Evolutionary conservation across 2,888 invertebrate genomes (phyloP).

Genomic region (Macrosoma leucophasiata): DNA sequence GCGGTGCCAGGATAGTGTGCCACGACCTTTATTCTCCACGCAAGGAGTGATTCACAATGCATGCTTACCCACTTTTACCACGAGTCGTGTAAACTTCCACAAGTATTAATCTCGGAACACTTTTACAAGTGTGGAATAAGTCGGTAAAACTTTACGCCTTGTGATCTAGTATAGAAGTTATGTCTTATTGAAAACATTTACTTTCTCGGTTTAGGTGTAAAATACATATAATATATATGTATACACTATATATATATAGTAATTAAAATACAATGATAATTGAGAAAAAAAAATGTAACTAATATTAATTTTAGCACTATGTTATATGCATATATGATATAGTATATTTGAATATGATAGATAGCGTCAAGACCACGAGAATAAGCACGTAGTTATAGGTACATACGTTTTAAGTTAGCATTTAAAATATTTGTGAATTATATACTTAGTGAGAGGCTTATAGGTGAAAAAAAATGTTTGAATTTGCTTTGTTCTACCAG

Average conservation of each 20-base stretch:
- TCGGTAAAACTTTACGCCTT: no score
- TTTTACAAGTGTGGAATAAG: no score
- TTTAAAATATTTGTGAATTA: conserved; percentile 46
- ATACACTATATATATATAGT: conserved; percentile 29
- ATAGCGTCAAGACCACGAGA: conserved; percentile 46
- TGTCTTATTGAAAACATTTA: conserved; percentile 25
- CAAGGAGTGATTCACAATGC: no score
- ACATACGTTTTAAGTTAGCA: conserved; percentile 40
- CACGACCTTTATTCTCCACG: no score
- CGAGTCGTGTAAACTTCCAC: no score
- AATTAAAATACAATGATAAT: conserved; percentile 28
- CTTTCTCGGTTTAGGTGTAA: conserved; percentile 36
- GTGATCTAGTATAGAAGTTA: no score
- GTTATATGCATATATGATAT: conserved; percentile 21
- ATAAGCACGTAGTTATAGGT: conserved; percentile 40
- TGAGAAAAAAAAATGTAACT: conserved; percentile 30
- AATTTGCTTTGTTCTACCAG: no score
- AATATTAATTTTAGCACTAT: conserved; percentile 36
- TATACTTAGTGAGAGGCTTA: conserved; percentile 56
- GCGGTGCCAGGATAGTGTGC: no score
- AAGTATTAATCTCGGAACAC: no score
- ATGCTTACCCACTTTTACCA: no score
- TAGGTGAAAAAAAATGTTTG: conserved; percentile 32
- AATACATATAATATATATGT: conserved; percentile 28
- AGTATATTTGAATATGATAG: conserved; percentile 31